Base-by-base conservation (phyloP, 2,113 vertebrate genomes). In the Leptobrachium leishanense region DNA sequence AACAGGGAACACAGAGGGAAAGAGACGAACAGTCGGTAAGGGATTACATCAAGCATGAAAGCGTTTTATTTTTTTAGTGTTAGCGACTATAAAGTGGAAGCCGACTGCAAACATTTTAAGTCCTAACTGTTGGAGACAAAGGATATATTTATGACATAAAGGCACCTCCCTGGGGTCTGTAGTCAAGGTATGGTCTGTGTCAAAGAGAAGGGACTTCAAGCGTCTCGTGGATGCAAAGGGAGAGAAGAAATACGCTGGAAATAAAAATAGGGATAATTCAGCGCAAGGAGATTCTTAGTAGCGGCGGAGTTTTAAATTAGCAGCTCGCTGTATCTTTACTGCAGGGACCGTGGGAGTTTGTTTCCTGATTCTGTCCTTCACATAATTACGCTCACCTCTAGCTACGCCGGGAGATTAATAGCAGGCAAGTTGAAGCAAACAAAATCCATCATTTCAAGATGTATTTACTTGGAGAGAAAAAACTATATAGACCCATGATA, bases 21-120 rank as follows among this genome's bases (percentile, higher is more conserved):
- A 73, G 46, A 74, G 50, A 44, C 40, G 46, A 71, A 74, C 53
- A 39, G 64, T n/a, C 41, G 39, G 70, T 1, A 41, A 40, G 50
- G 64, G 66, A 80, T 73, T 79, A 79, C 46, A 73, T 67, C 43
- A 66, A 80, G 64, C 63, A 68, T 80, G 71, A 80, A 80, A 73
- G 69, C 31, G 42, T 67, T 13, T 73, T 67, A 46, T 72, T 79
- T 74, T 79, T 65, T 71, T 43, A 72, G 43, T 72, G 42, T 78
- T 65, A 8, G 46, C 8, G 42, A 43, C 71, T 80, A 74, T 74
- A 68, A 80, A 80, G 70, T 57, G 13, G 12, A 65, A 72, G 39
- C 57, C 12, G 62, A 66, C 53, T 79, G 75, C 20, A 72, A 72
- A 79, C 76, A 78, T 65, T 72, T 64, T 57, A 68, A 68, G 53